Evolutionary conservation across 2,797 vertebrate species (phyloP).

Genomic region (Argentina silus): DNA sequence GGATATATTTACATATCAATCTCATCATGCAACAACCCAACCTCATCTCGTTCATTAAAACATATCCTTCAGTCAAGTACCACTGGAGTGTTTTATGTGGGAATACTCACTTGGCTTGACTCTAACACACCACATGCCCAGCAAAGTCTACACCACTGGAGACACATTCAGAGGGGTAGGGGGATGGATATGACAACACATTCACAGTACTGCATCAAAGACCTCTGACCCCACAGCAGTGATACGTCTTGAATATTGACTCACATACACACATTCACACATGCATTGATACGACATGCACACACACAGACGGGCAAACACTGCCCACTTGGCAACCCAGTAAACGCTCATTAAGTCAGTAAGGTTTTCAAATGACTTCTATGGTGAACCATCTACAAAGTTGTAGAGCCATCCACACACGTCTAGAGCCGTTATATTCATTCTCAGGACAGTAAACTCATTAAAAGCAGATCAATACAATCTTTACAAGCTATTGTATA

Average conservation of each 20-base stretch:
- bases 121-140: neutral
- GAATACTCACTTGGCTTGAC: neutral
- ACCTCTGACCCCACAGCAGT: neutral
- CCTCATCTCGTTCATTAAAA: neutral
- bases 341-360: no score
- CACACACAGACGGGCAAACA: neutral
- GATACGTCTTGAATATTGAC: neutral
- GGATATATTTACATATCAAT: neutral
- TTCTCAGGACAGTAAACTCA: no score
- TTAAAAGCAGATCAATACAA: neutral
- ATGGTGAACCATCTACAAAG: neutral
- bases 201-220: neutral
- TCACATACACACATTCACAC: neutral
- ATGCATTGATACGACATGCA: neutral
- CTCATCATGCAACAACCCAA: neutral
- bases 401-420: no score
- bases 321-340: neutral
- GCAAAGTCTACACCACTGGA: conserved; percentile 19
- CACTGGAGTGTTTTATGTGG: neutral
- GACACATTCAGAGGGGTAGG: conserved; percentile 25
- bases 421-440: no score
- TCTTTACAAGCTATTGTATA: neutral
- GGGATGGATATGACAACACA: conserved; percentile 23
- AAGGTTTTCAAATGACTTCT: neutral
- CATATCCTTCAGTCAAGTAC: neutral